A percentile compares a stretch with the other conserved stretches of the same genome.
phyloP scores from a whole-genome alignment of 2,797 vertebrate genomes.

The Orientallactaga sibirica region DNA sequence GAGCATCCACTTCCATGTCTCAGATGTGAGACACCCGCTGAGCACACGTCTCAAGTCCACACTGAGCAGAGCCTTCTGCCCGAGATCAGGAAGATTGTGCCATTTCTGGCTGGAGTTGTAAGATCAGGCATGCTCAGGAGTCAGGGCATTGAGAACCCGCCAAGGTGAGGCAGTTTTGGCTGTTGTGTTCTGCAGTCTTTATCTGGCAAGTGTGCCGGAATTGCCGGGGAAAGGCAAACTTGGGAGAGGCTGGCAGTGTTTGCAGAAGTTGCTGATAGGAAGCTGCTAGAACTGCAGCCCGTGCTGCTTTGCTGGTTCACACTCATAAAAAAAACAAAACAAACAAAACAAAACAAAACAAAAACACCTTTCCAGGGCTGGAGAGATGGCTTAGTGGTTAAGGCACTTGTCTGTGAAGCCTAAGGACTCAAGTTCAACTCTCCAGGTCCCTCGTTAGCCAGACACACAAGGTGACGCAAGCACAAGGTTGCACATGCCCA shows the following conservation, averaged over 20 bases:
- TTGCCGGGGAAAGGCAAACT: not conserved
- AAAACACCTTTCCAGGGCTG: too few species aligned
- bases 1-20: not conserved
- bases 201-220: accelerated
- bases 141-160: not conserved
- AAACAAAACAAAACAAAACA: too few species aligned
- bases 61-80: constrained; percentile 58
- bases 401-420: too few species aligned
- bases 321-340: accelerated
- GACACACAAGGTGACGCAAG: too few species aligned
- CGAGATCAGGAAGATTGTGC: not conserved
- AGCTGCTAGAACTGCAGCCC: accelerated
- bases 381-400: too few species aligned
- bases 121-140: not conserved
- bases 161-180: accelerated
- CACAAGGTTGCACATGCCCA: too few species aligned
- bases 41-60: constrained; percentile 48
- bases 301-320: not conserved
- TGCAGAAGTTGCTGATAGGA: not conserved
- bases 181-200: not conserved
- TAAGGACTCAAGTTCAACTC: too few species aligned
- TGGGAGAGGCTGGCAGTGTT: not conserved
- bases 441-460: too few species aligned
- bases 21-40: not conserved
- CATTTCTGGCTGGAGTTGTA: not conserved